These are phyloP conservation scores for chimpanzee (Pan troglodytes) DNA, from an alignment of 2,113 vertebrate species.

Conservation along the genomic window DNA sequence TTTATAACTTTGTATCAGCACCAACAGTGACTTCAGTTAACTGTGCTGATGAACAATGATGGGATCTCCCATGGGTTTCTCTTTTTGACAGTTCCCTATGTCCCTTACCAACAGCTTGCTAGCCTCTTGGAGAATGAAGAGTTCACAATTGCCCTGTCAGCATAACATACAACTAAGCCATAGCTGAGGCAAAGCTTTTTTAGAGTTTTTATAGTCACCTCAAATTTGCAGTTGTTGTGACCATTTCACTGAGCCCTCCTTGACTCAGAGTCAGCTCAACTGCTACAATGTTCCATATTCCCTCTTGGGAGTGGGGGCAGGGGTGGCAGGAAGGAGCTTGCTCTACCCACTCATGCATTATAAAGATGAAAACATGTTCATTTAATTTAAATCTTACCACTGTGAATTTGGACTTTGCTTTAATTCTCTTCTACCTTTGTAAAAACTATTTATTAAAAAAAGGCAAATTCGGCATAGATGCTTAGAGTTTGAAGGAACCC, in stretches of 20 bases:
- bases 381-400: not conserved
- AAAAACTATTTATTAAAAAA: not conserved
- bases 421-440: not conserved
- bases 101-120: not conserved
- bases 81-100: not conserved
- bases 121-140: constrained; percentile 18
- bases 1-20: constrained; percentile 6
- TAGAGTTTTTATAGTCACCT: not conserved
- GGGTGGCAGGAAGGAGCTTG: not conserved
- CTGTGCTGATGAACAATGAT: not conserved
- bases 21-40: not conserved
- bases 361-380: not conserved
- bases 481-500: not conserved
- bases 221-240: not conserved
- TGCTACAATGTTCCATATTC: not conserved
- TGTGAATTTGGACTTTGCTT: not conserved
- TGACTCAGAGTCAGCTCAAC: not conserved
- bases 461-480: not conserved
- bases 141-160: not conserved
- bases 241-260: not conserved
- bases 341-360: not conserved
- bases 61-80: not conserved
- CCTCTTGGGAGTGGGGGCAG: not conserved
- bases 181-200: not conserved
- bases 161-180: not conserved